Conservation (phyloP, 2,113 vertebrate species). For the Myotis yumanensis region DNA sequence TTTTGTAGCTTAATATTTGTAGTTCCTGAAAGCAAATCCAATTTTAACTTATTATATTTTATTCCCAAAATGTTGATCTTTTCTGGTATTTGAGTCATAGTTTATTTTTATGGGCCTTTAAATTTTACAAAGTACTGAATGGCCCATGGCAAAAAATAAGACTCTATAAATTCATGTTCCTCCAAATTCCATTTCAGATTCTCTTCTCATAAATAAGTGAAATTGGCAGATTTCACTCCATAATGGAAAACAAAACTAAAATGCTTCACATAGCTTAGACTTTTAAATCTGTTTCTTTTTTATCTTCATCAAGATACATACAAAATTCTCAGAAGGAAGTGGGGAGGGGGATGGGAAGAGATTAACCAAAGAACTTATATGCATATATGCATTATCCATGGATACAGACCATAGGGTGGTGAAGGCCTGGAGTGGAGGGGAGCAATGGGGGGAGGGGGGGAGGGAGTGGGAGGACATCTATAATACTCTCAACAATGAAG, state of each 20-base stretch:
- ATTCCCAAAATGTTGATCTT: background rate
- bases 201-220: constrained; percentile 58
- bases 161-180: constrained; percentile 62
- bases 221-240: constrained; percentile 43
- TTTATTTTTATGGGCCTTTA: constrained; percentile 67
- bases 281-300: constrained; percentile 53
- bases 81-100: constrained; percentile 66
- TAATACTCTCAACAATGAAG: too few species aligned
- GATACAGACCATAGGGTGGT: too few species aligned
- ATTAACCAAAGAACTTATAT: too few species aligned
- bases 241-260: constrained; percentile 64
- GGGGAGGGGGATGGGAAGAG: too few species aligned
- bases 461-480: too few species aligned
- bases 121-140: constrained; percentile 70
- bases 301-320: constrained; percentile 48
- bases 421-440: too few species aligned
- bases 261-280: constrained; percentile 8
- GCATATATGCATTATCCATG: too few species aligned
- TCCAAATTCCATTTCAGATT: constrained; percentile 63
- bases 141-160: constrained; percentile 62
- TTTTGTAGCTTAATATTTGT: constrained; percentile 36
- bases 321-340: background rate
- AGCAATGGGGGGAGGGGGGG: too few species aligned
- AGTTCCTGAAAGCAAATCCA: constrained; percentile 30
- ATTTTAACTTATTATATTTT: constrained; percentile 47